Base-by-base conservation (phyloP, 2,797 vertebrate species). In the Erpetoichthys calabaricus region DNA sequence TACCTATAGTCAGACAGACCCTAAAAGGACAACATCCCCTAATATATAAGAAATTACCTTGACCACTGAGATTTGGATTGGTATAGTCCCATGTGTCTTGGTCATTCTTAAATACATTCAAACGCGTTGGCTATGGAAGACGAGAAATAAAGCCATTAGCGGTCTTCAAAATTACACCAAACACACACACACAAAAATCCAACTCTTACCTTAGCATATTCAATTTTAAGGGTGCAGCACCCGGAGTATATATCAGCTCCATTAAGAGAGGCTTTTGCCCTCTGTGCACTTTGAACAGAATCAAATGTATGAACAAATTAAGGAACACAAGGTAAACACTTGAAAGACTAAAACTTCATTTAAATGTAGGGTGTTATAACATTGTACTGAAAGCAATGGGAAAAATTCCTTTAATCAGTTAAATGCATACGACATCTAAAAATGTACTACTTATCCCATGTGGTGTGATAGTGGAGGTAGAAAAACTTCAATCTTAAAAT, bases 1-100 rank as follows among this genome's bases (percentile, higher is more conserved):
- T 59, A 60, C 54, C 60, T 57, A 57, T 45, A 52, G 58, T 46
- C 3, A 41, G 44, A 45, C 51, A 43, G 47, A 49, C 7, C n/a
- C 47, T 49, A 49, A 47, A 7, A 5, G 9, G 53, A 46, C 51
- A 60, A 60, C 10, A 56, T 42, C 5, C 3, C 7, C 47, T 4
- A 3, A 7, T 49, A 6, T 49, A 63, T 51, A 47, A 8, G 41
- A 44, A 61, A 64, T 89, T 94, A 96, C 94, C 92, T 95, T 96
- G 90, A 74, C 91, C 90, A 69, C 89, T 90, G 72, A 94, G 81
- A 65, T 83, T 90, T 55, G 93, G 92, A 72, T 96, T 98, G 63
- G 91, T 93, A 74, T 97, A 97, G 65, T 98, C 92, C 92, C 94
- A 97, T 0, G 94, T 97, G 72, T 96, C 93, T 75, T 95, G 92